Evolutionary conservation across 2,888 invertebrate genomes (phyloP).

Genomic region (Acrobasis consociella): DNA sequence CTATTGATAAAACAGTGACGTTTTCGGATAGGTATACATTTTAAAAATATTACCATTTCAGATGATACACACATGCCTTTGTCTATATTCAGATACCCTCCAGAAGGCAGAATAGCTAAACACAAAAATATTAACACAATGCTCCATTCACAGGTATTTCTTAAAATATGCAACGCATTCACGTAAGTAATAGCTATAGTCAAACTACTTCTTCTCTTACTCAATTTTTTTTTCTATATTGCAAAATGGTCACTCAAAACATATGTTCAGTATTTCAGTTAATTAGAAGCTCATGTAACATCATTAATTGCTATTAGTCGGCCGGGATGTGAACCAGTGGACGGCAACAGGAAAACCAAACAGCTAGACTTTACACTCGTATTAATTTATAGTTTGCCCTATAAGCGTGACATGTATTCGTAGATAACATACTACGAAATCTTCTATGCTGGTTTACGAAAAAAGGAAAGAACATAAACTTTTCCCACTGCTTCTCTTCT

Average conservation of each 20-base stretch:
- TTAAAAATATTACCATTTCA: no score
- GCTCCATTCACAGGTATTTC: not conserved
- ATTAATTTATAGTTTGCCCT: no score
- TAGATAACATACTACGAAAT: no score
- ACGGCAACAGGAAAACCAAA: slow-evolving; percentile 28
- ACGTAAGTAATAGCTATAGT: no score
- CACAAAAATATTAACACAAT: not conserved
- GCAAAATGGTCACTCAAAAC: not conserved
- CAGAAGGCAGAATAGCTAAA: not conserved
- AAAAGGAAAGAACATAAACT: no score
- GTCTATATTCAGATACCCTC: not conserved
- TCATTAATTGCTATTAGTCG: slow-evolving; percentile 2
- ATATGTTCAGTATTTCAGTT: not conserved
- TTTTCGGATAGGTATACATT: no score
- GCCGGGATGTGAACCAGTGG: not conserved
- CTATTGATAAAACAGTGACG: no score
- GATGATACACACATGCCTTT: not conserved
- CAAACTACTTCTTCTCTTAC: no score
- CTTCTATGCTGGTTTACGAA: no score
- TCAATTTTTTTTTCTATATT: not conserved
- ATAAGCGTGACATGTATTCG: no score
- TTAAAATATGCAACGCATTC: no score
- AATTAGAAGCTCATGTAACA: slow-evolving; percentile 13
- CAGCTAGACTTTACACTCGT: not conserved
- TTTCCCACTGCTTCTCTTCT: no score